phyloP scores from a whole-genome alignment of 2,113 vertebrate species.

The Callospermophilus lateralis region DNA sequence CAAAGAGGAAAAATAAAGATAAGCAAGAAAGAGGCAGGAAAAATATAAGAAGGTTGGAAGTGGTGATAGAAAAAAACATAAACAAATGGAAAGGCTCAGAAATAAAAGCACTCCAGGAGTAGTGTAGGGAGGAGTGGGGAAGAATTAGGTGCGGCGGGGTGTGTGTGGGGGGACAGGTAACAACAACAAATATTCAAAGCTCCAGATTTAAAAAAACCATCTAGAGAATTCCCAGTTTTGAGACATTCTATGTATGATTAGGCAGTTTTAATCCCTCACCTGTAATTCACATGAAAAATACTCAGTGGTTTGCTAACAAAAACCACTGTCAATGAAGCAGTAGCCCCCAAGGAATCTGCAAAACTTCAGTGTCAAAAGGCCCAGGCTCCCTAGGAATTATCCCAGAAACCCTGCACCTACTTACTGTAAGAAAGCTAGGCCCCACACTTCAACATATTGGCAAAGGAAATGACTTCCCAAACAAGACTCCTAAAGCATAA shows the following conservation, averaged over 20 bases:
- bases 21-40: not conserved
- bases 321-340: not conserved
- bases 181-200: not conserved
- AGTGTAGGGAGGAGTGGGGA: not conserved
- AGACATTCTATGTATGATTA: not conserved
- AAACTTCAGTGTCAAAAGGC: not conserved
- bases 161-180: not conserved
- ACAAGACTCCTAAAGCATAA: too few species aligned
- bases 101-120: not conserved
- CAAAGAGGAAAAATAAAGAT: not conserved
- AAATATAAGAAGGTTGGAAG: not conserved
- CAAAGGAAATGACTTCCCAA: too few species aligned
- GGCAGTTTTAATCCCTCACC: not conserved
- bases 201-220: not conserved
- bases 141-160: not conserved
- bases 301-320: not conserved
- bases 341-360: not conserved
- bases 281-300: not conserved
- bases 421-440: too few species aligned
- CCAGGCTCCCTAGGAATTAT: not conserved
- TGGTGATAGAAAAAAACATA: not conserved
- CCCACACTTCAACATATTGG: too few species aligned
- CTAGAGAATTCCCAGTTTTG: not conserved
- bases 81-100: not conserved
- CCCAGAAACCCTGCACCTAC: too few species aligned